These are phyloP conservation scores for Amiota minor DNA, from an alignment of 2,888 invertebrate genomes.

Conservation along the genomic window DNA sequence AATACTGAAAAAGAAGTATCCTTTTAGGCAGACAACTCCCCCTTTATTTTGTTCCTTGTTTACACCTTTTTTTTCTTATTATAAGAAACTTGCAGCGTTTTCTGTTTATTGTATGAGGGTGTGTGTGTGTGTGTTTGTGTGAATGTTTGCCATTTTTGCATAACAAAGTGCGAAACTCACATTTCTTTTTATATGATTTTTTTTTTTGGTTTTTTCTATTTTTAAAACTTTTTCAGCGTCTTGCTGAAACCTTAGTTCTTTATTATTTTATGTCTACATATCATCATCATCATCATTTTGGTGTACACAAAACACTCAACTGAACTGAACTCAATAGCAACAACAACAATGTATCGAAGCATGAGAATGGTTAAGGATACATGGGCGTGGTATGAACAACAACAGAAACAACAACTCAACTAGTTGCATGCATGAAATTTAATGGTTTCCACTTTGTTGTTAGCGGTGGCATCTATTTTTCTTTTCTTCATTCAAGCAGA, in stretches of 20 bases:
- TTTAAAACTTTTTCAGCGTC: too few relatives aligned
- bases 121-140: not conserved
- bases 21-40: not conserved
- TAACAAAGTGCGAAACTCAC: conserved; percentile 67
- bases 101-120: too few relatives aligned
- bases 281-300: not conserved
- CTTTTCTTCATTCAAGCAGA: not conserved
- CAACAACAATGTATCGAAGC: too few relatives aligned
- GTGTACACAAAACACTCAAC: not conserved
- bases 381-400: conserved; percentile 58
- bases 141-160: conserved; percentile 50
- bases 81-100: not conserved
- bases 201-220: conserved; percentile 2
- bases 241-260: not conserved
- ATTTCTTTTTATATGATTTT: conserved; percentile 43
- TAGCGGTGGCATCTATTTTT: conserved; percentile 41
- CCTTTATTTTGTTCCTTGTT: not conserved
- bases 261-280: conserved; percentile 12
- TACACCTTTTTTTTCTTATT: not conserved
- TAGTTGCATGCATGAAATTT: conserved; percentile 67
- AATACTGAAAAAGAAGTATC: too few relatives aligned
- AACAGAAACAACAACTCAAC: conserved; percentile 35
- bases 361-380: too few relatives aligned
- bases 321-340: too few relatives aligned
- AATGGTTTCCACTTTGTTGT: conserved; percentile 65